These are phyloP conservation scores for Drosophila eohydei DNA, from an alignment of 2,888 invertebrate species.

Conservation along the genomic window DNA sequence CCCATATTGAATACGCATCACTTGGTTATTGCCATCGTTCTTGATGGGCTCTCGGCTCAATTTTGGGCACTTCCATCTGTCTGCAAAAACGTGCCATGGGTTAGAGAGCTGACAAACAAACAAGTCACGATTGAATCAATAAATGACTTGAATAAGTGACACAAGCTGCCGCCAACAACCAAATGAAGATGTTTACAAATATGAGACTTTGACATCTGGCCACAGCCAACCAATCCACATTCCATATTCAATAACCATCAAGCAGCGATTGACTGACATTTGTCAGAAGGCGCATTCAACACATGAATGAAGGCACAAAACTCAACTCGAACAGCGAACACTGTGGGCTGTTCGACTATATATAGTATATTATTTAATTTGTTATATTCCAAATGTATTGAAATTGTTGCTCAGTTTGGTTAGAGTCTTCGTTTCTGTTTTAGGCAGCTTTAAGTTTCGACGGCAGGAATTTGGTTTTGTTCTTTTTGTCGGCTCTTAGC, in stretches of 20 bases:
- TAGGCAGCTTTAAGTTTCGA: background rate
- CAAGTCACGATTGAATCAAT: slow-evolving; percentile 65
- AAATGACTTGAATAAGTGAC: slow-evolving; percentile 68
- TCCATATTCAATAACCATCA: slow-evolving; percentile 62
- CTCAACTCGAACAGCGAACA: slow-evolving; percentile 1
- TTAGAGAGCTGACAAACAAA: slow-evolving; percentile 26
- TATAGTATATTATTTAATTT: no score
- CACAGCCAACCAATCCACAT: slow-evolving; percentile 34
- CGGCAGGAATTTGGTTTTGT: background rate
- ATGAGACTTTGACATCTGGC: slow-evolving; percentile 64
- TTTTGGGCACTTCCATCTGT: slow-evolving; percentile 38
- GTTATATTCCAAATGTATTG: no score
- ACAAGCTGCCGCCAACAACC: slow-evolving; percentile 56
- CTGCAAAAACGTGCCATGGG: slow-evolving; percentile 47
- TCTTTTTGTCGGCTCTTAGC: background rate
- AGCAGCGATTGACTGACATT: slow-evolving; percentile 46
- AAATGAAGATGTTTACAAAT: slow-evolving; percentile 67
- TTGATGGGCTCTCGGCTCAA: slow-evolving; percentile 11
- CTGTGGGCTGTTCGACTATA: background rate
- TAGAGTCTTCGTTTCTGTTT: background rate
- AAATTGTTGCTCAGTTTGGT: background rate
- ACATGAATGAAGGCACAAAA: slow-evolving; percentile 1
- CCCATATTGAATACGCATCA: slow-evolving; percentile 3
- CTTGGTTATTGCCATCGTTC: slow-evolving; percentile 23
- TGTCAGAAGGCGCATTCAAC: slow-evolving; percentile 26